These are phyloP conservation scores for Chaetura pelagica DNA, from an alignment of 2,113 vertebrate genomes.

Conservation along the genomic window DNA sequence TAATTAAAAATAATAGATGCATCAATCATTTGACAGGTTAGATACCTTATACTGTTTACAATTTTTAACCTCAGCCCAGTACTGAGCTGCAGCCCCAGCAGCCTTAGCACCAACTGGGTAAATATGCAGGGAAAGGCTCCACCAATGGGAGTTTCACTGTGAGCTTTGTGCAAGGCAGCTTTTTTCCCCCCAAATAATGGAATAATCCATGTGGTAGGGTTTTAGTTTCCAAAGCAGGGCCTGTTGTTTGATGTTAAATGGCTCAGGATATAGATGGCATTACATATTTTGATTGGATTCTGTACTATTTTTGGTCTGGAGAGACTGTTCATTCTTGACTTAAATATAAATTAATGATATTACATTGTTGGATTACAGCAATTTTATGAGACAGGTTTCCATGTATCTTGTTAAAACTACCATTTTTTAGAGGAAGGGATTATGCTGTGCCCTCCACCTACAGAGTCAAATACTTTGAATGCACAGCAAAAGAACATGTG, in stretches of 20 bases:
- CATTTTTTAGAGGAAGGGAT: not conserved
- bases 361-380: not conserved
- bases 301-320: not conserved
- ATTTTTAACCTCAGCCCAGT: not conserved
- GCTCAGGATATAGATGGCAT: not conserved
- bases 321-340: not conserved
- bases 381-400: not conserved
- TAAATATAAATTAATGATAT: not conserved
- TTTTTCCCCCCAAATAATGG: not conserved
- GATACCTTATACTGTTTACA: not conserved
- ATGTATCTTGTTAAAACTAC: rapidly evolving
- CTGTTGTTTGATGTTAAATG: not conserved
- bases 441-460: not conserved
- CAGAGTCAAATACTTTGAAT: not conserved
- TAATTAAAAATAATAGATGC: not conserved
- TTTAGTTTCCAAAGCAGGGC: not conserved
- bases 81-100: not conserved
- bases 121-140: not conserved
- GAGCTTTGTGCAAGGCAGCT: rapidly evolving
- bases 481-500: not conserved
- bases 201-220: not conserved
- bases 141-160: not conserved
- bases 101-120: rapidly evolving
- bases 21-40: not conserved
- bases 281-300: not conserved